phyloP scores from a whole-genome alignment of 2,888 invertebrate genomes.

The Teleogryllus oceanicus region DNA sequence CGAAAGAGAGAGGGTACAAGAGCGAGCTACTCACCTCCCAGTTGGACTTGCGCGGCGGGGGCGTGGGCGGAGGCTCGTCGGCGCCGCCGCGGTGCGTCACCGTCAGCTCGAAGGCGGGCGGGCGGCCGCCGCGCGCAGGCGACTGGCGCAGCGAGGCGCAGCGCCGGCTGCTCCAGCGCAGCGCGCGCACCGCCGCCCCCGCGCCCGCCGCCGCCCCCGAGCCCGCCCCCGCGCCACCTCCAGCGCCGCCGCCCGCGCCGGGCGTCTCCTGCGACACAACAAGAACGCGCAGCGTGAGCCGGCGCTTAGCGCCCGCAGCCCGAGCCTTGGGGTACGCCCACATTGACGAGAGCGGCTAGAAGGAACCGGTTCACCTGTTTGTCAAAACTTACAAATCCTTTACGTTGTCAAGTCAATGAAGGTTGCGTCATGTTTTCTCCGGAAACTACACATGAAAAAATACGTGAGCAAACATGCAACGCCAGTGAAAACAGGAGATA shows the following conservation, averaged over 20 bases:
- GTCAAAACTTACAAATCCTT: too few relatives aligned
- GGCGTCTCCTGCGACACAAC: constrained; percentile 4
- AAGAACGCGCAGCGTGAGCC: too few relatives aligned
- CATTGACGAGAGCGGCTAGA: too few relatives aligned
- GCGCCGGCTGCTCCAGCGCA: not conserved
- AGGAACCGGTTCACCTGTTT: too few relatives aligned
- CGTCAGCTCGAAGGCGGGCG: constrained; percentile 9
- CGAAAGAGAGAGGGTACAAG: too few relatives aligned
- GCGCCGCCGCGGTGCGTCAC: constrained; percentile 9
- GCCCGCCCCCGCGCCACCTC: not conserved
- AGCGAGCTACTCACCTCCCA: not conserved
- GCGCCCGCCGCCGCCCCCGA: not conserved
- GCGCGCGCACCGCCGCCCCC: not conserved
- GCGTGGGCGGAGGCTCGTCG: constrained; percentile 3
- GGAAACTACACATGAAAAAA: too few relatives aligned
- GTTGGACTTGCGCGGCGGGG: not conserved
- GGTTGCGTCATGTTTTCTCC: too few relatives aligned
- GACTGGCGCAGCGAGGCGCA: not conserved
- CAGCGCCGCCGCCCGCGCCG: not conserved
- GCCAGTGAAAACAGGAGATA: too few relatives aligned
- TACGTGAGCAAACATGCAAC: too few relatives aligned
- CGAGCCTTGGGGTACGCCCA: too few relatives aligned
- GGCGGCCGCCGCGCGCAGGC: not conserved
- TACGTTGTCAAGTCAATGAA: too few relatives aligned
- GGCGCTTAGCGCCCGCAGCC: too few relatives aligned